Percentiles rank a stretch among this genome's conserved stretches.
Conservation (phyloP, 2,888 invertebrate species). For the Rhabditophanes sp. region DNA sequence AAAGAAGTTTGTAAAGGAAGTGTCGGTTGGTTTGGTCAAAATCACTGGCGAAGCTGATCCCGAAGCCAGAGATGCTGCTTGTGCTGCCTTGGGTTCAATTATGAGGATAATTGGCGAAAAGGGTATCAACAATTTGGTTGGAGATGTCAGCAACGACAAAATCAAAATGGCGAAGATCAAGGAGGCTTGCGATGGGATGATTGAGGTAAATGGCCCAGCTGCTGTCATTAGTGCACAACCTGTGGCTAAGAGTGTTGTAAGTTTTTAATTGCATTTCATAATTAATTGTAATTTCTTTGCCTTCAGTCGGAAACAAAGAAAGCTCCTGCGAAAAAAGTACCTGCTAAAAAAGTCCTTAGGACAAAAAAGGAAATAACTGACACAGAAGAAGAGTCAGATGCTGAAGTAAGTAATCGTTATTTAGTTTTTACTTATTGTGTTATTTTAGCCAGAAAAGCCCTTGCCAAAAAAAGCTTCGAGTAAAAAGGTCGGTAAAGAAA, state of each 20-base stretch:
- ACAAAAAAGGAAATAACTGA: not conserved
- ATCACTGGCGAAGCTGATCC: slow-evolving; percentile 56
- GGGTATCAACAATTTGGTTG: slow-evolving; percentile 38
- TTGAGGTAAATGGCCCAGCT: slow-evolving; percentile 1
- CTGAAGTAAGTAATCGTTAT: not conserved
- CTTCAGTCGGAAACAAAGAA: not conserved
- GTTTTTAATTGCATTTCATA: not conserved
- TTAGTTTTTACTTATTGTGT: too few relatives aligned
- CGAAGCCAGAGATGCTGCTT: slow-evolving; percentile 73
- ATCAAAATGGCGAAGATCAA: slow-evolving; percentile 54
- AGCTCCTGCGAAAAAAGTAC: slow-evolving; percentile 1
- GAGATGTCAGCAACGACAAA: slow-evolving; percentile 46
- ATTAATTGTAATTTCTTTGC: too few relatives aligned
- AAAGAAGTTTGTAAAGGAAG: slow-evolving; percentile 47
- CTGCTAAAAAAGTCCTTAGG: not conserved
- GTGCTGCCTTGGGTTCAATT: slow-evolving; percentile 81
- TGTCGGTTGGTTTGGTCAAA: slow-evolving; percentile 32
- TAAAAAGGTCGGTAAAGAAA: too few relatives aligned
- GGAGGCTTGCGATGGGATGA: slow-evolving; percentile 4
- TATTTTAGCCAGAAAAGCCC: too few relatives aligned
- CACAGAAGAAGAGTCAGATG: not conserved
- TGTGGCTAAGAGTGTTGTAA: not conserved
- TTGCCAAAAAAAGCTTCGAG: too few relatives aligned
- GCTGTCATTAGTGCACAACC: slow-evolving; percentile 3
- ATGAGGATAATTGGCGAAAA: slow-evolving; percentile 86